Base-by-base conservation (phyloP, 2,797 vertebrate species). In the Buceros bicornis region DNA sequence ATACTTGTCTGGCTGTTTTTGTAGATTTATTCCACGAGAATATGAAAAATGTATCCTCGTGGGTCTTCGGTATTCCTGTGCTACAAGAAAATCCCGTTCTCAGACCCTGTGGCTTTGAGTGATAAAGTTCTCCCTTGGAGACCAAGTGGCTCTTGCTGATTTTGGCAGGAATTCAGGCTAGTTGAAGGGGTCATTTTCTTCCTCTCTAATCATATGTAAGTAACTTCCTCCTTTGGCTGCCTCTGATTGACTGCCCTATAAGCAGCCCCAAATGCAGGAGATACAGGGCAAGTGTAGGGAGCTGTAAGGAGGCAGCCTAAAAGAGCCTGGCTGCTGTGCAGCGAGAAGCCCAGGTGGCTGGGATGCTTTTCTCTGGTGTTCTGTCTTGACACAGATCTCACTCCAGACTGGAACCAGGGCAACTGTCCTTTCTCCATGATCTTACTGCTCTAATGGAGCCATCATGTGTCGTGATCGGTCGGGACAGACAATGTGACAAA, bases 91-190 rank as follows among this genome's bases (percentile, higher is more conserved):
- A 83, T 53, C 50, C 50, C 31, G 8, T 86, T 66, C 69, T 40
- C 31, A 43, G 69, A 82, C 47, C 19, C 45, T 61, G 43, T 90
- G 66, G 24, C 77, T 95, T 83, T 93, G 76, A 51, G 48, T 13
- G 51, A 87, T 95, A 33, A 80, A 93, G 28, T 80, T 89, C 33
- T 31, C 67, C 48, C 11, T 82, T 80, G 62, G 67, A 93, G 74
- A 90, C 64, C 62, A 82, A 89, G 70, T n/a, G 37, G 22, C 18
- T 87, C 22, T 43, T 90, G 62, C 58, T 92, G 70, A 66, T 94
- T 87, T 93, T 85, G 82, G 56, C 81, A 85, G 67, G 53, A 80
- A 69, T 82, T 92, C 61, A 82, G 45, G 21, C 42, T 87, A 61
- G 37, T 18, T 54, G 26, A 89, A 94, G 82, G 47, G 64, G 25